A percentile compares a stretch with the other conserved stretches of the same genome.
phyloP scores from a whole-genome alignment of 2,888 invertebrate genomes.

The Philereme vetulata region DNA sequence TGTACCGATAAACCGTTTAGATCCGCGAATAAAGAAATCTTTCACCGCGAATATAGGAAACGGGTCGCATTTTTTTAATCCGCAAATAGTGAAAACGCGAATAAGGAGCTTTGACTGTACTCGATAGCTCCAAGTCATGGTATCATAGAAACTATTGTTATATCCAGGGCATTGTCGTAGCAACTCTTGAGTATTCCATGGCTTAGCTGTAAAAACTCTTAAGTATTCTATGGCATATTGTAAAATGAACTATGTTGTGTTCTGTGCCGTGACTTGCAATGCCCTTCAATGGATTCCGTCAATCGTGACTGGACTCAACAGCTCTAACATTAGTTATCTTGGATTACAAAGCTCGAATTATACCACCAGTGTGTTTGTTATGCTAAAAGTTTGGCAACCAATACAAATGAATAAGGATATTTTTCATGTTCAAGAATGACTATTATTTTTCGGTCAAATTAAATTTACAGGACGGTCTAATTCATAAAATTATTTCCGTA shows the following conservation, averaged over 20 bases:
- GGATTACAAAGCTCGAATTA: slow-evolving; percentile 33
- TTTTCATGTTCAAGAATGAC: neutral
- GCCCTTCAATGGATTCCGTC: slow-evolving; percentile 40
- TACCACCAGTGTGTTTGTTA: slow-evolving; percentile 17
- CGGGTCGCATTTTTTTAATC: too few species aligned
- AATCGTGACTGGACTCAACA: slow-evolving; percentile 44
- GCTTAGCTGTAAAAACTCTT: neutral
- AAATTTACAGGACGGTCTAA: too few species aligned
- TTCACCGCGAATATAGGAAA: too few species aligned
- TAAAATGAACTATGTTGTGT: neutral
- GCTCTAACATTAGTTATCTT: slow-evolving; percentile 42
- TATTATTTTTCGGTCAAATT: too few species aligned
- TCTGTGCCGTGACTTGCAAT: slow-evolving; percentile 30
- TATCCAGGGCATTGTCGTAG: too few species aligned
- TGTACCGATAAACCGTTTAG: too few species aligned
- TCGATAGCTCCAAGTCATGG: neutral
- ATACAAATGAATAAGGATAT: slow-evolving; percentile 9
- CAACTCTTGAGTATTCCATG: too few species aligned
- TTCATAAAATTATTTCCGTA: too few species aligned
- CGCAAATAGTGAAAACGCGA: too few species aligned
- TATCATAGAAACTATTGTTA: slow-evolving; percentile 3
- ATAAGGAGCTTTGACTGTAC: too few species aligned
- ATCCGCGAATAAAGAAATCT: too few species aligned
- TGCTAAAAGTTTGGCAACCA: slow-evolving; percentile 7
- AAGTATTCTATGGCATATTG: neutral